Base-by-base conservation (phyloP, 2,113 vertebrate species). In the Anolis sagrei region DNA sequence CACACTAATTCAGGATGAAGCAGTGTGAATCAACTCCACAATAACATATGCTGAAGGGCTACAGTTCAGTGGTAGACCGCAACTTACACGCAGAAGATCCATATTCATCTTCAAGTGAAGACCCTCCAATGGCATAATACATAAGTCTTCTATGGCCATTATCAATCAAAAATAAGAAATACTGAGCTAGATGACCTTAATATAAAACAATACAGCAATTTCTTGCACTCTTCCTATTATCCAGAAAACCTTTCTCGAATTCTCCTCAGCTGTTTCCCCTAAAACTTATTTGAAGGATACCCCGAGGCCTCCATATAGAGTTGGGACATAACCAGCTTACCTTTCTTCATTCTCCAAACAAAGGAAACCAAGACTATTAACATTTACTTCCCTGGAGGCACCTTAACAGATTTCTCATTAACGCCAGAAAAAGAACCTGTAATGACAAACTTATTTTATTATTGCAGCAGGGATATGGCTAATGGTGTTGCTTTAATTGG, bases 371-470 rank as follows among this genome's bases (percentile, higher is more conserved):
- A 84, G 73, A 77, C 83, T 88, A 89, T 88, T 83, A 89, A 80
- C 72, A 66, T 32, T 88, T 48, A 36, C 51, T 83, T 85, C 77
- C 88, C 89, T 94, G 49, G 74, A 90, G 88, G 84, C 87, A 89
- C 87, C 77, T 91, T 82, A 89, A 79, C 4, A 80, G 76, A 80
- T 25, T 88, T 84, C 91, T 94, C 88, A 92, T 94, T 93, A 94
- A 92, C 89, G 84, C 83, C 32, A 66, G 73, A 39, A 94, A 89
- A 79, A 72, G 81, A 91, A 70, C 83, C 87, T 91, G 88, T 89
- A 87, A 74, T n/a, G 69, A 82, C n/a, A 88, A 91, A 89, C 86
- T 91, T 83, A 29, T 13, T 80, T 89, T 82, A 89, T 14, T 87
- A 91, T 9, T 72, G 87, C 86, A 95, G 66, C 83, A 91, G 83